Base-by-base conservation (phyloP, 1,140 invertebrate species). In the Caenorhabditis elegans region DNA sequence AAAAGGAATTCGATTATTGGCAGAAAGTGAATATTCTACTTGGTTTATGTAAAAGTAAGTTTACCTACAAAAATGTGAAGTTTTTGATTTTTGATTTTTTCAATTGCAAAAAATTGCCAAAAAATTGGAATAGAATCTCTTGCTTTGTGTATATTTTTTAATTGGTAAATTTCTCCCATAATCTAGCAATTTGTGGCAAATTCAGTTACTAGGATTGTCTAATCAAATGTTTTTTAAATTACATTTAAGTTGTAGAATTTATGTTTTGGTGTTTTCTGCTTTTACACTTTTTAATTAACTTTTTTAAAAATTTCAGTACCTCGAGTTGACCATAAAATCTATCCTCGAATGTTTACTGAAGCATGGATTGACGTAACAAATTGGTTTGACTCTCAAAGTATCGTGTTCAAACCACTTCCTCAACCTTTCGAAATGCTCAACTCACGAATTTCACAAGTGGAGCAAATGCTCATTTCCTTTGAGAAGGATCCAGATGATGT, bases 381-480 rank as follows among this genome's bases (percentile, higher is more conserved):
- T 65, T 65, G 55, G 55, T 65, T 65, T 28, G 31, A 36, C 34
- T 65, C 55, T 5, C 28, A 65, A 17, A 65, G 55, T 28, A 34
- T 65, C n/a, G 55, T 65, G 55, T 65, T 65, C 55, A 65, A 65
- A 36, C 55, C 55, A n/a, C 31, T 65, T 65, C 31, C 55, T 26
- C 55, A 65, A 65, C 55, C 55, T 65, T 65, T 65, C 8, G 55
- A 65, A 22, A 1, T n/a, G 8, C 55, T 65, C 11, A 65, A 65
- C 17, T 65, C 31, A 4, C 11, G 55, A 34, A 36, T n/a, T 34
- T 65, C n/a, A 10, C 28, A 65, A 19, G 55, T 65, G 4, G 19
- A 65, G 55, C 28, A 65, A 65, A 65, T 65, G 55, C 31, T 65
- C 1, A 22, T n/a, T 65, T 65, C 55, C 0, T 65, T 65, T 17